These are phyloP conservation scores for Parauchenoglanis punctatus DNA, from an alignment of 2,797 vertebrate species.

Conservation along the genomic window DNA sequence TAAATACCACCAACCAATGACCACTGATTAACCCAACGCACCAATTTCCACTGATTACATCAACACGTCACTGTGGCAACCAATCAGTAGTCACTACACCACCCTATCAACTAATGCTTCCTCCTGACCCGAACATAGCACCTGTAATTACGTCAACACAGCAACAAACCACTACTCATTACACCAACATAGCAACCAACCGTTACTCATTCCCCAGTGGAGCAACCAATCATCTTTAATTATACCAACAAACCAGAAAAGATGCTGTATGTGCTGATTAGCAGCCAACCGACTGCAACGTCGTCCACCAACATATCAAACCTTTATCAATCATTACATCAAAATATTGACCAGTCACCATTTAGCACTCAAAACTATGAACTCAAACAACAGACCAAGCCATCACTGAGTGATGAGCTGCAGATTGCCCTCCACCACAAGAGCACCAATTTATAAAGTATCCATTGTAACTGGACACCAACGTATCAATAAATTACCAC, in stretches of 20 bases:
- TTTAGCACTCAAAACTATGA: neutral
- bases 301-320: neutral
- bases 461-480: neutral
- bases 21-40: neutral
- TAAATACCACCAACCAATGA: neutral
- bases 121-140: too few relatives aligned
- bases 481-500: neutral
- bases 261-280: neutral
- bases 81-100: constrained; percentile 2
- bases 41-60: constrained; percentile 5
- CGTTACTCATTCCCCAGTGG: neutral
- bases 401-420: neutral
- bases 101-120: neutral
- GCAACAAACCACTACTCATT: neutral
- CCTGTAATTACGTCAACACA: neutral
- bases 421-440: neutral
- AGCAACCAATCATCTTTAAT: neutral
- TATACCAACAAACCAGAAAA: neutral
- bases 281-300: neutral
- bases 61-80: neutral
- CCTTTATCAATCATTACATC: neutral
- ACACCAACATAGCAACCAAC: neutral
- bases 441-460: too few relatives aligned
- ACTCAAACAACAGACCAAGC: neutral
- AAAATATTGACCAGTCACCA: neutral